A percentile compares a stretch with the other conserved stretches of the same genome.
These are phyloP conservation scores for Stegodyphus dumicola DNA, from an alignment of 1,140 invertebrate species.

Conservation along the genomic window DNA sequence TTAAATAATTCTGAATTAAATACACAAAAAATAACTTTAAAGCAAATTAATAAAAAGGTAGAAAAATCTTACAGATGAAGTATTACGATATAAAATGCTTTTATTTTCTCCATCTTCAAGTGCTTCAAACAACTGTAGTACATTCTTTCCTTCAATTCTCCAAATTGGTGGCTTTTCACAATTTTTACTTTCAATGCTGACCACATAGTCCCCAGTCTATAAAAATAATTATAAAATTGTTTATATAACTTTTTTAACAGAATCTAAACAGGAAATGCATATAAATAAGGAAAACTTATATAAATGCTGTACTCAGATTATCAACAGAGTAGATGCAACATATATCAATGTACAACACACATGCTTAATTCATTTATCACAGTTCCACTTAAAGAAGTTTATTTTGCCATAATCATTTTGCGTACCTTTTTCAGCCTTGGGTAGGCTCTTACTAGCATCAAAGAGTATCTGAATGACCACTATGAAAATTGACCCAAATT, in stretches of 20 bases:
- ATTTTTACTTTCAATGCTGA: constrained; percentile 32
- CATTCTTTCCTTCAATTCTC: constrained; percentile 87
- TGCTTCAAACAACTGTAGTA: constrained; percentile 87
- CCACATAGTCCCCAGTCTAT: constrained; percentile 57
- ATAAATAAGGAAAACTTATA: not conserved
- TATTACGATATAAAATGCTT: constrained; percentile 79
- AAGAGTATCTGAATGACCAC: no score
- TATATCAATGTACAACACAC: not conserved
- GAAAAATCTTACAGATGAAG: constrained; percentile 79
- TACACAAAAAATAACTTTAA: not conserved
- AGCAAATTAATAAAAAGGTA: not conserved
- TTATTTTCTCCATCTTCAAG: constrained; percentile 80
- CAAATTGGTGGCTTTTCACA: constrained; percentile 71
- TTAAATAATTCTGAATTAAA: no score
- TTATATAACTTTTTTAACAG: not conserved
- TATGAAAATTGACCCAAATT: no score
- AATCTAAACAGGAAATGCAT: not conserved
- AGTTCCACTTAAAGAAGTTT: no score
- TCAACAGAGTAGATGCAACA: not conserved
- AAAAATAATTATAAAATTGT: constrained; percentile 6
- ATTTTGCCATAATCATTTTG: no score
- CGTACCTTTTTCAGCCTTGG: no score
- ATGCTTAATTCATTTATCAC: not conserved
- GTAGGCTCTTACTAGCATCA: no score
- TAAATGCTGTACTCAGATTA: not conserved